Base-by-base conservation (phyloP, 2,113 vertebrate species). In the Catharus minimus region DNA sequence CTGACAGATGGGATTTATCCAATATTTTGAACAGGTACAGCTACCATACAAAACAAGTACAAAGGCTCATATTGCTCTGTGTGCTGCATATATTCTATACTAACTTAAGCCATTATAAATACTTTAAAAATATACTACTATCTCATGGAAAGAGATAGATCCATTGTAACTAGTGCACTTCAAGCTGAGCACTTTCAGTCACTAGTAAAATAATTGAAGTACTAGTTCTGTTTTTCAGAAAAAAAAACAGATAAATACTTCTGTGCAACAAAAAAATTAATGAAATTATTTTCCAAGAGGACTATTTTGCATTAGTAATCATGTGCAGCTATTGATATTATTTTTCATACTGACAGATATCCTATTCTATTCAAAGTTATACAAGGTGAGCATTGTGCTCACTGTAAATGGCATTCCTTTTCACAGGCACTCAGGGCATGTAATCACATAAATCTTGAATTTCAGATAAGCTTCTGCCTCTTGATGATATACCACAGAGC, bases 111-210 rank as follows among this genome's bases (percentile, higher is more conserved):
- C 38, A n/a, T 9, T 21, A n/a, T 13, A 67, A 67, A 44, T 75
- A 7, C 13, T 58, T 7, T 44, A 43, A 33, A 53, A 30, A 32
- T 28, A 28, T 10, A 36, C 3, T 20, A 4, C 61, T 15, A 65
- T 78, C 11, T 52, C 5, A 57, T 49, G 38, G 38, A 38, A 38
- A 38, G 38, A 38, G 10, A 38, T 38, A 16, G 7, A 65, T 50
- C 32, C 6, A 30, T 9, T 71, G 7, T 28, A 79, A 7, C 4
- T 33, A 44, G 14, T 49, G 12, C 0, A 0, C 27, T 75, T 16
- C 21, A 49, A 43, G 14, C 3, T 1, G 3, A 55, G 13, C 0
- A 30, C 26, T 72, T 83, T 23, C 36, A 38, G 18, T 39, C 24
- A 30, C 6, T 53, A 53, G 7, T 12, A 18, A 43, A 41, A 23